Percentiles rank a stretch among this genome's conserved stretches.
Conservation (phyloP, 2,888 invertebrate species). For the Agonopterix heracliana region DNA sequence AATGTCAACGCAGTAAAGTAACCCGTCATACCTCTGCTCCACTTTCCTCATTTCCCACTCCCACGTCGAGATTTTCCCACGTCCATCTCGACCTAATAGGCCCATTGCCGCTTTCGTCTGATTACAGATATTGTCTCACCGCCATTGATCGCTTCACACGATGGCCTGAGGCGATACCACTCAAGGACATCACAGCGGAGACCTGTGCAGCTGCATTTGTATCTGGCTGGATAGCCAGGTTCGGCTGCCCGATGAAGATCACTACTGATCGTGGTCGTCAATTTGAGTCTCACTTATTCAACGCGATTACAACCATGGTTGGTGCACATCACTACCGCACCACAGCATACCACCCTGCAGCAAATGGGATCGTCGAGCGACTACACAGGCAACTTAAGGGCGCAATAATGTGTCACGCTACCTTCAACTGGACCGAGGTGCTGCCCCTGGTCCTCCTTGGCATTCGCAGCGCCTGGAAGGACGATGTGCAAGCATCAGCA, state of each 20-base stretch:
- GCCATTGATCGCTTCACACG: conserved; percentile 24
- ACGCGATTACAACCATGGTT: conserved; percentile 7
- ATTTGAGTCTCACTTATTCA: conserved; percentile 19
- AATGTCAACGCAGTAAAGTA: too few relatives aligned
- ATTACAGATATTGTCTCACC: conserved; percentile 16
- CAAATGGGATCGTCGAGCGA: conserved; percentile 24
- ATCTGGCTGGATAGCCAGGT: conserved; percentile 36
- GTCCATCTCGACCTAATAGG: too few relatives aligned
- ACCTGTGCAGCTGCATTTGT: conserved; percentile 33
- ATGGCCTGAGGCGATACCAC: conserved; percentile 41
- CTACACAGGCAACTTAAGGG: conserved; percentile 40
- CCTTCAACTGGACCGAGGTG: conserved; percentile 12
- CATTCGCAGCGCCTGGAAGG: conserved; percentile 18
- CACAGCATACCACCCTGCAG: too few relatives aligned
- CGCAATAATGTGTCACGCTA: conserved; percentile 19
- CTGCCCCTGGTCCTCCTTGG: too few relatives aligned
- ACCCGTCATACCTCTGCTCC: too few relatives aligned
- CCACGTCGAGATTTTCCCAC: too few relatives aligned
- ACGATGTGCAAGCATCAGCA: conserved; percentile 20
- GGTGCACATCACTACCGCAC: conserved; percentile 19
- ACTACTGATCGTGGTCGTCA: too few relatives aligned
- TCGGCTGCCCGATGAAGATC: conserved; percentile 22
- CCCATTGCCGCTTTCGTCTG: conserved; percentile 12
- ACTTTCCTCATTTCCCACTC: too few relatives aligned
- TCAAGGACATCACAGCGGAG: conserved; percentile 32